These are phyloP conservation scores for Drosophila eugracilis DNA, from an alignment of 1,140 invertebrate species.

Conservation along the genomic window DNA sequence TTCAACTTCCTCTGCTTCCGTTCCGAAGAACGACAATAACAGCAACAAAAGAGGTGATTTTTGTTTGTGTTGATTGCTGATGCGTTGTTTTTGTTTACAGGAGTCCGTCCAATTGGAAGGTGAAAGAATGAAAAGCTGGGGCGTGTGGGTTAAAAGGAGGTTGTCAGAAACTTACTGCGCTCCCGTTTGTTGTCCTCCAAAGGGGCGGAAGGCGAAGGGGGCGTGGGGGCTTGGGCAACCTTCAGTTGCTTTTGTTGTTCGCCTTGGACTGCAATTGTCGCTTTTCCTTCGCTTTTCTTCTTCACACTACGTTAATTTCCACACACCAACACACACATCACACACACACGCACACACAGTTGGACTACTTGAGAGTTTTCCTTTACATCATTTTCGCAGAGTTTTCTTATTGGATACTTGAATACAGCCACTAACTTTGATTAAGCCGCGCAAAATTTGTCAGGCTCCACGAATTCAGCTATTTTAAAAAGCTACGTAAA, in stretches of 20 bases:
- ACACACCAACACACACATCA: conserved; percentile 56
- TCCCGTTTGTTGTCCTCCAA: conserved; percentile 22
- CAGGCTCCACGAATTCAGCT: conserved; percentile 4
- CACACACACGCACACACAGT: conserved; percentile 20
- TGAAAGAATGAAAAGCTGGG: not conserved
- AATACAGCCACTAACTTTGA: not conserved
- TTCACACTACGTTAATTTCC: conserved; percentile 75
- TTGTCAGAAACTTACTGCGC: conserved; percentile 22
- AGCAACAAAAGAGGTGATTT: conserved; percentile 2
- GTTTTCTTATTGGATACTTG: not conserved
- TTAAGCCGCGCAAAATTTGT: not conserved
- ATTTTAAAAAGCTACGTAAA: conserved; percentile 8
- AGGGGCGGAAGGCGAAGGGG: not conserved
- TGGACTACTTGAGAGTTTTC: conserved; percentile 46
- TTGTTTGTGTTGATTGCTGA: conserved; percentile 53
- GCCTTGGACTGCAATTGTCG: conserved; percentile 57
- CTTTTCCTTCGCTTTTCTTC: conserved; percentile 53
- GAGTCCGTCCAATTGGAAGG: conserved; percentile 30
- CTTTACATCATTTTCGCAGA: conserved; percentile 42
- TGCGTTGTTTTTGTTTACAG: conserved; percentile 63
- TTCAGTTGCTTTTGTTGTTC: conserved; percentile 43
- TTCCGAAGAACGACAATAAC: conserved; percentile 13
- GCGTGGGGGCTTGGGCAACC: conserved; percentile 20
- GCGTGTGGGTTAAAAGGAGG: not conserved
- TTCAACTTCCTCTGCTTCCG: conserved; percentile 67